Base-by-base conservation (phyloP, 2,888 invertebrate species). In the Sylvicola cinctus region DNA sequence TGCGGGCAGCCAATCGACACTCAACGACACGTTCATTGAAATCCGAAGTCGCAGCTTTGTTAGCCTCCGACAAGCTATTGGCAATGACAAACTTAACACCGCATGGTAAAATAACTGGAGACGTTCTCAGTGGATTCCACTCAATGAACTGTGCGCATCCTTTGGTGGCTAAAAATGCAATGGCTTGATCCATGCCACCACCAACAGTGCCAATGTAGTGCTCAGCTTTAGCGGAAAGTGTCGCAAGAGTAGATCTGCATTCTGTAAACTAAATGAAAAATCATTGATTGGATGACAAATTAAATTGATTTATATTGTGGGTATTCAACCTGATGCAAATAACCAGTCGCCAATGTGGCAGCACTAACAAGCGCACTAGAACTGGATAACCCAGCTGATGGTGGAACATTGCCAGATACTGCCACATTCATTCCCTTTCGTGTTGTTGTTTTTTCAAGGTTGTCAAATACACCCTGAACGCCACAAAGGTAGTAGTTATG, bases 151-250 rank as follows among this genome's bases (percentile, higher is more conserved):
- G 90, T 1, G 95, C 88, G 48, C 74, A 74, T 41, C 81, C 36
- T 33, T 7, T 12, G 49, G 72, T 71, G 3, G 84, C 96, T 29
- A 95, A 66, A 55, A 93, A 85, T 34, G 88, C 90, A 47, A 95
- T 93, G 0, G 98, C 95, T 60, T 99, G 98, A 59, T 99, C 98
- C 98, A 99, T 99, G 39, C 98, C 98, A 28, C 98, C 98, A 16
- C 98, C 96, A 58, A 90, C 80, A 2, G 96, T 95, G 15, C 98
- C 98, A 44, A 99, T 91, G 47, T 84, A 85, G 41, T 79, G 70
- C 60, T 99, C 98, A 51, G 87, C 79, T 42, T 65, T 66, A 1
- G 95, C 91, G 52, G 95, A 87, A 40, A 93, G 56, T 31, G 76
- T 72, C 12, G 96, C 93, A 43, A 96, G 60, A 58, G 51, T 67